Percentiles rank a stretch among this genome's conserved stretches.
Evolutionary conservation across 2,113 vertebrate species (phyloP).

Genomic region (Anser brachyrhynchus): DNA sequence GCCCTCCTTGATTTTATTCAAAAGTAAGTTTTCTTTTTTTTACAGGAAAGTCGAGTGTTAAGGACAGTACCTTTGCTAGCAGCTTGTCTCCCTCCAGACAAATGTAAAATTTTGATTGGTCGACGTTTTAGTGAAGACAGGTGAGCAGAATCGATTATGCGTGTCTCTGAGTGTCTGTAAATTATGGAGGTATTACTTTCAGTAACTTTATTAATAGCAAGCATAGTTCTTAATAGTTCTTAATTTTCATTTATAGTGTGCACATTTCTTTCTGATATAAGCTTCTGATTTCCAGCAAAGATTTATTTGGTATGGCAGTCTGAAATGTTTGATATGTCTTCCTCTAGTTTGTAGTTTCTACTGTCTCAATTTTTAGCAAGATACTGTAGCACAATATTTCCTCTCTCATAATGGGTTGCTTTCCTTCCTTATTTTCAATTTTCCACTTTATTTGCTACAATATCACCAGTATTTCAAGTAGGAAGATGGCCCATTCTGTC

Average conservation of each 20-base stretch:
- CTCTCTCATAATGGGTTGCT: neutral
- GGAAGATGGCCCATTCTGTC: neutral
- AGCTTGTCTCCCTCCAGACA: slow-evolving; percentile 91
- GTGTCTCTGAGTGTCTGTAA: neutral
- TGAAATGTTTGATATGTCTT: neutral
- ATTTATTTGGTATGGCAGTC: neutral
- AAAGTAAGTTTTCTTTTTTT: slow-evolving; percentile 29
- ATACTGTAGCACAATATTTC: neutral
- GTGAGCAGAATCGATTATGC: slow-evolving; percentile 70
- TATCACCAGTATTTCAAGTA: neutral
- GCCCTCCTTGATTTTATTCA: neutral
- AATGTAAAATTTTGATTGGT: slow-evolving; percentile 91
- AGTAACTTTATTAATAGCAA: neutral
- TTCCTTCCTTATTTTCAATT: neutral
- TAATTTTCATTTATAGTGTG: neutral
- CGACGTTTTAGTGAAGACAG: slow-evolving; percentile 92
- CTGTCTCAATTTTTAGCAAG: neutral
- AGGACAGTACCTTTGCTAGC: slow-evolving; percentile 92
- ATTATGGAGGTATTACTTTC: neutral
- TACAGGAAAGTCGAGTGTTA: slow-evolving; percentile 91
- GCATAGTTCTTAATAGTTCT: neutral
- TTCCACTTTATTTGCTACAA: neutral
- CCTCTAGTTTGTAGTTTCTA: neutral
- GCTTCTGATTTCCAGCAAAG: neutral
- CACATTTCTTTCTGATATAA: neutral